These are phyloP conservation scores for Felis catus DNA, from an alignment of 2,113 vertebrate genomes.

Conservation along the genomic window DNA sequence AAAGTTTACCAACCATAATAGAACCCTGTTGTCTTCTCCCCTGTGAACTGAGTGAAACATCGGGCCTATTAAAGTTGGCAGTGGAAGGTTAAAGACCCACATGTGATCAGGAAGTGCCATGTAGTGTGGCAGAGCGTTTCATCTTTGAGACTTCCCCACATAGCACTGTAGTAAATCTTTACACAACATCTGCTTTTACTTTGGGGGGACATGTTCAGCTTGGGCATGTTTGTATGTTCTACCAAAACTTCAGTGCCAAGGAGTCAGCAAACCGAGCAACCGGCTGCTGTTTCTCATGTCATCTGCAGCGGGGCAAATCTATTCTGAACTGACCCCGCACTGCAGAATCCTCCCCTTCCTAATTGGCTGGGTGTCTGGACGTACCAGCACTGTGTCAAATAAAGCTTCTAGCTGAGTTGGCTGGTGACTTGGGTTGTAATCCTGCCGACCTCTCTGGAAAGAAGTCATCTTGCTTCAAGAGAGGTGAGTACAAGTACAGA, in stretches of 20 bases:
- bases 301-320: neutral
- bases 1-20: neutral
- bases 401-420: neutral
- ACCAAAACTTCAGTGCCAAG: constrained; percentile 33
- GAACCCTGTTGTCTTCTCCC: neutral
- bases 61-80: neutral
- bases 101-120: neutral
- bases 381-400: neutral
- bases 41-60: neutral
- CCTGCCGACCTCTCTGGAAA: constrained; percentile 14
- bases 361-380: neutral
- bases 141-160: neutral
- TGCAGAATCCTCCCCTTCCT: constrained; percentile 43
- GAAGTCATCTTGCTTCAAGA: neutral
- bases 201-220: neutral
- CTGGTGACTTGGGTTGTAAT: constrained; percentile 5
- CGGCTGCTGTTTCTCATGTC: constrained; percentile 45
- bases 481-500: neutral
- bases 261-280: neutral
- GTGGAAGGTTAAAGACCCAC: neutral
- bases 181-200: constrained; percentile 17
- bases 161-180: constrained; percentile 30
- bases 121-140: neutral
- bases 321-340: neutral
- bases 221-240: neutral